Conservation (phyloP, 1,140 invertebrate species). For the Drosophila tani region DNA sequence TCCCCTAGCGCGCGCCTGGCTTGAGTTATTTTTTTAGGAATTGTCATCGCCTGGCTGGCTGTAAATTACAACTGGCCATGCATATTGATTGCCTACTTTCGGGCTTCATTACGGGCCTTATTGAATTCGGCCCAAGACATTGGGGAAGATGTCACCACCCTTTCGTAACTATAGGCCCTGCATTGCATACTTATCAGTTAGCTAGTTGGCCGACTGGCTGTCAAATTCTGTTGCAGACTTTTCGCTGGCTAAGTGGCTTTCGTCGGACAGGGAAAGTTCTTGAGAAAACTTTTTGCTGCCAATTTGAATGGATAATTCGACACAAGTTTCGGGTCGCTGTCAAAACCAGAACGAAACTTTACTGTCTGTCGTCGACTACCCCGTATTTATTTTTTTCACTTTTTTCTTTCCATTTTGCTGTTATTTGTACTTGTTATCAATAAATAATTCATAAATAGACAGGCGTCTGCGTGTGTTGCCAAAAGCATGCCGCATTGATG, state of each 20-base stretch:
- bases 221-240: conserved; percentile 13
- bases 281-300: conserved; percentile 27
- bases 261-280: conserved; percentile 22
- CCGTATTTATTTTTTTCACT: not conserved
- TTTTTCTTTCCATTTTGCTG: conserved; percentile 12
- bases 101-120: conserved; percentile 9
- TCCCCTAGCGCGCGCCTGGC: not conserved
- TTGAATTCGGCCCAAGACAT: conserved; percentile 20
- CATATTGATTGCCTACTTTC: conserved; percentile 15
- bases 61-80: not conserved
- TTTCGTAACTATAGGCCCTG: conserved; percentile 10
- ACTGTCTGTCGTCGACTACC: conserved; percentile 32
- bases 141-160: conserved; percentile 4
- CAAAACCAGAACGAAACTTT: conserved; percentile 54
- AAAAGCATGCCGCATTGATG: conserved; percentile 54
- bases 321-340: conserved; percentile 59
- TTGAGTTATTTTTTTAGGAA: conserved; percentile 1
- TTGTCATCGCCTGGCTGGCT: not conserved
- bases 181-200: conserved; percentile 34
- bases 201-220: conserved; percentile 11
- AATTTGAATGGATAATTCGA: conserved; percentile 41
- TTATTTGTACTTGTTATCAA: conserved; percentile 46
- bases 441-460: conserved; percentile 78
- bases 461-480: conserved; percentile 25
- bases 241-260: conserved; percentile 40